A percentile compares a stretch with the other conserved stretches of the same genome.
Evolutionary conservation across 2,797 vertebrate genomes (phyloP).

Genomic region (Coendou prehensilis): DNA sequence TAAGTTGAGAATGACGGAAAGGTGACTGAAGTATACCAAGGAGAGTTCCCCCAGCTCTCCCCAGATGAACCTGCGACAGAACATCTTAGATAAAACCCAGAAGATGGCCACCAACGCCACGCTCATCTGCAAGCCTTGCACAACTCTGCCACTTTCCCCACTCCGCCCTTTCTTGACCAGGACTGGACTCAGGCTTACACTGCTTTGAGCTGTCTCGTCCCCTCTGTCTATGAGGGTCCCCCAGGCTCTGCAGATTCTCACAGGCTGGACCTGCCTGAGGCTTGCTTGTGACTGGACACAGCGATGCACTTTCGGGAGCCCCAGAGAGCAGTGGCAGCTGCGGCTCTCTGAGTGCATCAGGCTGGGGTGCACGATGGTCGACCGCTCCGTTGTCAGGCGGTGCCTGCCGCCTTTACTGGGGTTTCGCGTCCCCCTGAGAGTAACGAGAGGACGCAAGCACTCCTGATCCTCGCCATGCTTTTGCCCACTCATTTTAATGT

Average conservation of each 20-base stretch:
- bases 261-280: background rate
- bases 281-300: background rate
- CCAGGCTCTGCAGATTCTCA: background rate
- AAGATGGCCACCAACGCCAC: accelerated
- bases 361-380: accelerated
- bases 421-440: background rate
- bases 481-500: background rate
- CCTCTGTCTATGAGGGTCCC: background rate
- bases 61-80: background rate
- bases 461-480: background rate
- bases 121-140: background rate
- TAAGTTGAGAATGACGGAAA: background rate
- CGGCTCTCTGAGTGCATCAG: accelerated
- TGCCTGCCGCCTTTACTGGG: background rate
- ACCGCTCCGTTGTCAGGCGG: background rate
- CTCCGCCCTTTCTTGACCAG: background rate
- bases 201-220: accelerated
- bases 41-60: background rate
- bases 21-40: background rate
- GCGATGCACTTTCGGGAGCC: background rate
- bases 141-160: background rate
- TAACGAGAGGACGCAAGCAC: background rate
- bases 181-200: background rate
- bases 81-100: background rate
- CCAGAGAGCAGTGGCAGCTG: accelerated